Evolutionary conservation across 2,797 vertebrate genomes (phyloP).

Genomic region (Myripristis jacobus): DNA sequence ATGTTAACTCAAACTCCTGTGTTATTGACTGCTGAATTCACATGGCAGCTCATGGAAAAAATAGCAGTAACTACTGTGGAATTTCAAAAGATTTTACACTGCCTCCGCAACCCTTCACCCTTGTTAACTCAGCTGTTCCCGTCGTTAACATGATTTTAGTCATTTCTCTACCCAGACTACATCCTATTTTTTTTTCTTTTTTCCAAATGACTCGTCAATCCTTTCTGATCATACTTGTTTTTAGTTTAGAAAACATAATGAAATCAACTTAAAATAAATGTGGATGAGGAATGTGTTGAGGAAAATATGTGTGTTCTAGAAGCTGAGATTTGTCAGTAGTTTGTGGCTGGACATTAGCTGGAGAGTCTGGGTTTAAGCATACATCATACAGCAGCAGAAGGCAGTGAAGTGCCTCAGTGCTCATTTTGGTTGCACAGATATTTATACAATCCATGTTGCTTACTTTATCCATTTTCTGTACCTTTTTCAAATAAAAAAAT

Average conservation of each 20-base stretch:
- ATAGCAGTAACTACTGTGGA: constrained; percentile 28
- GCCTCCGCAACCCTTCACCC: neutral
- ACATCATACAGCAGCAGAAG: constrained; percentile 68
- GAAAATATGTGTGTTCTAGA: constrained; percentile 15
- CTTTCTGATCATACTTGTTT: constrained; percentile 33
- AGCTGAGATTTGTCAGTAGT: constrained; percentile 13
- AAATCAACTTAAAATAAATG: constrained; percentile 12
- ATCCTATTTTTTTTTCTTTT: constrained; percentile 38
- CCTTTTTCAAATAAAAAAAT: constrained; percentile 82
- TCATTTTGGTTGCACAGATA: constrained; percentile 79
- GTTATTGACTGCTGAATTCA: constrained; percentile 41
- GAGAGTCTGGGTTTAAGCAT: constrained; percentile 34
- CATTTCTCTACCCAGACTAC: neutral
- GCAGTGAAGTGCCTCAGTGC: constrained; percentile 81
- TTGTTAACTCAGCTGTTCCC: constrained; percentile 5
- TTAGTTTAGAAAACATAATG: constrained; percentile 40
- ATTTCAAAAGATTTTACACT: constrained; percentile 32
- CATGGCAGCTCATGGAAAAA: constrained; percentile 47
- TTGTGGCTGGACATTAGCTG: constrained; percentile 57
- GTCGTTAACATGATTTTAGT: constrained; percentile 17
- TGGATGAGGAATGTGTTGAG: neutral
- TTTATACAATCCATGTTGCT: constrained; percentile 82
- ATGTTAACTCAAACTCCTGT: neutral
- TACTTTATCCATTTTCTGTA: constrained; percentile 74
- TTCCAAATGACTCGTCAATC: neutral